Evolutionary conservation across 2,113 vertebrate species (phyloP).

Genomic region (Agelaius tricolor): DNA sequence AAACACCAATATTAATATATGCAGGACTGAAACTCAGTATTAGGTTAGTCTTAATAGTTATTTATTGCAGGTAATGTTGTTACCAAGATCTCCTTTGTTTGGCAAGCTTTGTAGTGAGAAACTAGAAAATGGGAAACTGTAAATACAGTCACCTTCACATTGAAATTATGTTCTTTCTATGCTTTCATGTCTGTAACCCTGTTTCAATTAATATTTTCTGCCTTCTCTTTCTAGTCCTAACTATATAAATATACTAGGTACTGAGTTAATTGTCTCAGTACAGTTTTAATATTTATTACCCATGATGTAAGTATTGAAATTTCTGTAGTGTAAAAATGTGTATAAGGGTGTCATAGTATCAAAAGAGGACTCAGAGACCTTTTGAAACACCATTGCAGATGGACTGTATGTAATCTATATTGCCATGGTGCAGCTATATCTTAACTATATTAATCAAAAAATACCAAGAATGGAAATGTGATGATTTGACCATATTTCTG

Average conservation of each 20-base stretch:
- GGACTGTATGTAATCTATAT: background rate
- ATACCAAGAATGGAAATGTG: background rate
- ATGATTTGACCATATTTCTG: background rate
- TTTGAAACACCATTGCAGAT: background rate
- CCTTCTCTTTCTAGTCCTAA: background rate
- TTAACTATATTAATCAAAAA: background rate
- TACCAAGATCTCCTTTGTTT: background rate
- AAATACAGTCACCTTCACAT: background rate
- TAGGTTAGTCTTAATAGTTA: background rate
- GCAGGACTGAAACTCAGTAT: background rate
- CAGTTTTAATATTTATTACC: background rate
- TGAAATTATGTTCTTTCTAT: background rate
- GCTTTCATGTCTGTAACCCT: background rate
- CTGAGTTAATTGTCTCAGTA: slow-evolving; percentile 16
- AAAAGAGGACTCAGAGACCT: background rate
- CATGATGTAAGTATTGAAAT: background rate
- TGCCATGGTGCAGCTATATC: background rate
- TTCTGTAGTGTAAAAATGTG: background rate
- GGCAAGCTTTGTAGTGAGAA: background rate
- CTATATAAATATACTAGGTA: background rate
- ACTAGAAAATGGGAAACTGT: background rate
- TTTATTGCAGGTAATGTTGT: background rate
- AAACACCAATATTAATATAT: background rate
- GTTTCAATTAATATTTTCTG: background rate
- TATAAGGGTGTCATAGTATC: background rate